Conservation (phyloP, 64 coral and sea anemone genomes). For the Astreopora myriophthalma region DNA sequence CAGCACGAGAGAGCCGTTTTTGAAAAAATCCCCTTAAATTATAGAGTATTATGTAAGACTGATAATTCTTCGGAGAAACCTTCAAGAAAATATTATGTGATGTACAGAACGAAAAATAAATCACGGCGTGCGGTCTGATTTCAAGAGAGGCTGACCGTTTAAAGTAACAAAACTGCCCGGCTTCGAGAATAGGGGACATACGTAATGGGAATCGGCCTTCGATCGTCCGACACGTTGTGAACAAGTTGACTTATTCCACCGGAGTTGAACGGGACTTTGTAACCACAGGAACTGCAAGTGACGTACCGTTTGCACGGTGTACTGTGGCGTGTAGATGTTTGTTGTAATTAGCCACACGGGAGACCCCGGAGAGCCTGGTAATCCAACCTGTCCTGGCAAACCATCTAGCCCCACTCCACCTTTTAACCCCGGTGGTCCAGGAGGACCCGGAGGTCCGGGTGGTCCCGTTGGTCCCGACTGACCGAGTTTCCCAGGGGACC, state of each 20-base stretch:
- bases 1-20: too few relatives aligned
- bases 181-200: neutral
- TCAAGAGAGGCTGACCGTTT: too few relatives aligned
- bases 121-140: too few relatives aligned
- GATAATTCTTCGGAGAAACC: too few relatives aligned
- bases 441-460: constrained; percentile 38
- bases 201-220: neutral
- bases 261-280: neutral
- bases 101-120: too few relatives aligned
- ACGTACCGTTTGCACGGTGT: constrained; percentile 51
- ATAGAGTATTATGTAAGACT: too few relatives aligned
- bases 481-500: constrained; percentile 53
- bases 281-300: neutral
- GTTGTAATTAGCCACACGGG: constrained; percentile 5
- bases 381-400: constrained; percentile 60
- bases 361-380: constrained; percentile 39
- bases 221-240: neutral
- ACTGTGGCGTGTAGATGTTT: neutral
- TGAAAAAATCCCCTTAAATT: too few relatives aligned
- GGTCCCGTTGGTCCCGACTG: constrained; percentile 29
- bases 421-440: constrained; percentile 30
- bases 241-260: neutral
- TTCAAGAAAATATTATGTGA: too few relatives aligned
- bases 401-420: constrained; percentile 37
- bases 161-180: too few relatives aligned